Percentiles rank a stretch among this genome's conserved stretches.
Conservation (phyloP, 2,113 vertebrate genomes). For the Pedionomus torquatus region DNA sequence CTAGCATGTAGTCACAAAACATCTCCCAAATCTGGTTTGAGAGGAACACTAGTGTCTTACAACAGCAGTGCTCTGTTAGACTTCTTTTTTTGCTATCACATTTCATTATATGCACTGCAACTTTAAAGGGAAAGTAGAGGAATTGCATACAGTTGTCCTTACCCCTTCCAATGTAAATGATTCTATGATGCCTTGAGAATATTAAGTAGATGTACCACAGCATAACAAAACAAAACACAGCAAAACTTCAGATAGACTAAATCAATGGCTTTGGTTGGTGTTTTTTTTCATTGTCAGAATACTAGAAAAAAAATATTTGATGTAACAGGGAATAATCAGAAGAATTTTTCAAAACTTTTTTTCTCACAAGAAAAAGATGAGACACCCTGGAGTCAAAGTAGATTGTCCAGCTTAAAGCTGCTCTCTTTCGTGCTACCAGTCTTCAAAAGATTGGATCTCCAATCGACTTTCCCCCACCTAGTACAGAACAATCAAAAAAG, state of each 20-base stretch:
- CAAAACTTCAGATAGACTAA: not conserved
- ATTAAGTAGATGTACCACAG: not conserved
- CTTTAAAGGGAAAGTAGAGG: not conserved
- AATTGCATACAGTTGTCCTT: not conserved
- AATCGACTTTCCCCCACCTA: not conserved
- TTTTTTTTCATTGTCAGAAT: not conserved
- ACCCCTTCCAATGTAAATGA: not conserved
- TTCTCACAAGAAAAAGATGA: not conserved
- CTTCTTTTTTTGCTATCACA: not conserved
- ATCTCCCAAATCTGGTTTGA: not conserved
- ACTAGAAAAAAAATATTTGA: not conserved
- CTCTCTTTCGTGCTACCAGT: not conserved
- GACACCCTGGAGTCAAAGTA: not conserved
- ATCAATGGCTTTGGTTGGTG: not conserved
- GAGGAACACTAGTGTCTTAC: not conserved
- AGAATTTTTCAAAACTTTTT: not conserved
- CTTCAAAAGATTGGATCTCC: not conserved
- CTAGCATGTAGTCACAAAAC: not conserved
- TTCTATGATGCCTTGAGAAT: not conserved
- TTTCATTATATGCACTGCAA: not conserved
- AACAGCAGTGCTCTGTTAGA: not conserved
- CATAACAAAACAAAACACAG: not conserved
- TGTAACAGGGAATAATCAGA: not conserved
- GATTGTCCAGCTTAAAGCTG: not conserved
- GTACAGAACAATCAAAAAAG: not conserved